Conservation (phyloP, 23 tunicate species). For the Halocynthia roretzi region DNA sequence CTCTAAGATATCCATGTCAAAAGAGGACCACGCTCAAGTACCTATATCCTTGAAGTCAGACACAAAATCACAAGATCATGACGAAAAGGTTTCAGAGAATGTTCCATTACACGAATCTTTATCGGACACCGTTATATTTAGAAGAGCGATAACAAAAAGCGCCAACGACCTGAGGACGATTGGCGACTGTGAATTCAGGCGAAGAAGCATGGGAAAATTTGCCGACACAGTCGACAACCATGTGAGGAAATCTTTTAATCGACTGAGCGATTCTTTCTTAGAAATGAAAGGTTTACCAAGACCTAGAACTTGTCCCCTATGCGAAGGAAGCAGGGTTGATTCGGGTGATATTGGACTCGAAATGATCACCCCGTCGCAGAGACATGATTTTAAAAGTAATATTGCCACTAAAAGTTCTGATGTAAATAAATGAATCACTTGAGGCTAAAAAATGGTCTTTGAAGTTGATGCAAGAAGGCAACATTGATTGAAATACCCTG, state of each 20-base stretch:
- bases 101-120: constrained; percentile 7
- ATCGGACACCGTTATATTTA: not conserved
- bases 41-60: not conserved
- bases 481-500: too few relatives aligned
- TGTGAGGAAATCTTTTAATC: constrained; percentile 4
- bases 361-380: too few relatives aligned
- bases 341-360: not conserved
- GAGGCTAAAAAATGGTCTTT: too few relatives aligned
- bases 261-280: constrained; percentile 19
- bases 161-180: constrained; percentile 14
- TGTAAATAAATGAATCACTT: too few relatives aligned
- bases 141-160: constrained; percentile 12
- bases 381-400: too few relatives aligned
- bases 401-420: too few relatives aligned
- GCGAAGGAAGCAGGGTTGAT: constrained; percentile 4
- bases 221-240: not conserved
- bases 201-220: constrained; percentile 15
- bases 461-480: too few relatives aligned
- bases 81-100: too few relatives aligned
- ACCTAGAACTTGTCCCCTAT: constrained; percentile 1
- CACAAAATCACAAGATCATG: not conserved
- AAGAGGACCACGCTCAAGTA: not conserved
- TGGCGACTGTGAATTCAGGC: constrained; percentile 9
- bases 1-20: not conserved
- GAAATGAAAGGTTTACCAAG: too few relatives aligned